Evolutionary conservation across 2,888 invertebrate genomes (phyloP), one percentile per base, ranked within the genome.

Genomic region (Drosophila merina): DNA sequence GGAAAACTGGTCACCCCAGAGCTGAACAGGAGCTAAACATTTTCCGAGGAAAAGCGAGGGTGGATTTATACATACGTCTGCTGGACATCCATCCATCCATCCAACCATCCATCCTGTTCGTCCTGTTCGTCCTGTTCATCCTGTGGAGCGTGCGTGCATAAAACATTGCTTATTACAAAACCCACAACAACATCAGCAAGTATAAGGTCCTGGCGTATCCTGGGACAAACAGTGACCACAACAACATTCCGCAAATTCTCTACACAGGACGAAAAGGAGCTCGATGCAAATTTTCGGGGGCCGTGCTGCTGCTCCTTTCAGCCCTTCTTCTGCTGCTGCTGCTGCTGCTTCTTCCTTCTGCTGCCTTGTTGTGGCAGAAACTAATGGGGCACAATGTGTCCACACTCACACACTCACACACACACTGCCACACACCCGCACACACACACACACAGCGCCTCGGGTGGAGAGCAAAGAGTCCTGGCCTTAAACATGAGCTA

Each of bases 401-500:
- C 85, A 77, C 74, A 75, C 54, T 67, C 74, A 51, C 59, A 47
- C 14, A 14, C 20, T 20, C 40, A 42, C 52, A 26, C 52, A 26
- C 56, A 44, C 10, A 8, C 38, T 31, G 20, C 20, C 57, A 20
- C 51, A 38, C 25, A 69, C 28, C 3, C 28, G 28, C 28, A 28
- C 67, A 64, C 57, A 55, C 14, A 55, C 52, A 48, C 26, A 42
- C 62, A 57, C 45, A 58, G 6, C 66, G 70, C 52, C 60, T 42
- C 49, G 54, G 63, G 75, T 70, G 38, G 60, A 47, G 71, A 73
- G 57, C 52, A 51, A 57, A 57, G 51, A 58, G 69, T 58, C 71
- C 81, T 75, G 86, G 72, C 89, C 89, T 86, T 88, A 88, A 83
- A 88, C 88, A 85, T 89, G 89, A 79, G 90, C 90, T 89, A 86